phyloP scores from a whole-genome alignment of 1,140 invertebrate genomes.

The Drosophila orosa region DNA sequence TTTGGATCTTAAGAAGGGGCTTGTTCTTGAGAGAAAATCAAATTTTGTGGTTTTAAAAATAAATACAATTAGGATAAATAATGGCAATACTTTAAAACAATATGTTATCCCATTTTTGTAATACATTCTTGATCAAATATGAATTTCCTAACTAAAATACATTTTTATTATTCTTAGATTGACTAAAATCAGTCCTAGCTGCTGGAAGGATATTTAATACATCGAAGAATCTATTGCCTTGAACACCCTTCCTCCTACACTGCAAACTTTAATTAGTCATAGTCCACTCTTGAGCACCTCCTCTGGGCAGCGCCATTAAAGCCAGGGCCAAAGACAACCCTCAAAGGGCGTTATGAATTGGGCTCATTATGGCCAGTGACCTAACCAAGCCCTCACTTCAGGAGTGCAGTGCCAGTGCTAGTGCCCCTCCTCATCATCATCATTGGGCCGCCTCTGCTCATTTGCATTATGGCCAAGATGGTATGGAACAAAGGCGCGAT shows the following conservation, averaged over 20 bases:
- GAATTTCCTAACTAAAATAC: neutral
- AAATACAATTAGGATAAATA: neutral
- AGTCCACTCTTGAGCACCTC: conserved; percentile 4
- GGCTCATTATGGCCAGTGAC: conserved; percentile 46
- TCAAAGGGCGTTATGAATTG: conserved; percentile 31
- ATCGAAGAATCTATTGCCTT: neutral
- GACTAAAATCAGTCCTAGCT: neutral
- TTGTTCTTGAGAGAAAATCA: neutral
- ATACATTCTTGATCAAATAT: neutral
- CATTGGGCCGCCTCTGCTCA: conserved; percentile 6
- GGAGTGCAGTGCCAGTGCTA: conserved; percentile 13
- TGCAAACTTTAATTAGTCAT: conserved; percentile 6
- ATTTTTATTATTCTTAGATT: neutral
- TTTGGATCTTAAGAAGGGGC: neutral
- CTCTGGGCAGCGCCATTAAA: conserved; percentile 3
- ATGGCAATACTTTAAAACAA: neutral
- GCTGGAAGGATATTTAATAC: neutral
- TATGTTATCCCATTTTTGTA: neutral
- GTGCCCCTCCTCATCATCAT: conserved; percentile 10
- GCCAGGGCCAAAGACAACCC: conserved; percentile 12
- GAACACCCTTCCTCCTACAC: neutral
- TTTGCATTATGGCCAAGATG: conserved; percentile 36
- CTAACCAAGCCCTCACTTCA: conserved; percentile 23
- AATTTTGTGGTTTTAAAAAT: neutral
- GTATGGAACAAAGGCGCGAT: conserved; percentile 26